Evolutionary conservation across 2,888 invertebrate genomes (phyloP).

Genomic region (Nasonovia ribisnigri): DNA sequence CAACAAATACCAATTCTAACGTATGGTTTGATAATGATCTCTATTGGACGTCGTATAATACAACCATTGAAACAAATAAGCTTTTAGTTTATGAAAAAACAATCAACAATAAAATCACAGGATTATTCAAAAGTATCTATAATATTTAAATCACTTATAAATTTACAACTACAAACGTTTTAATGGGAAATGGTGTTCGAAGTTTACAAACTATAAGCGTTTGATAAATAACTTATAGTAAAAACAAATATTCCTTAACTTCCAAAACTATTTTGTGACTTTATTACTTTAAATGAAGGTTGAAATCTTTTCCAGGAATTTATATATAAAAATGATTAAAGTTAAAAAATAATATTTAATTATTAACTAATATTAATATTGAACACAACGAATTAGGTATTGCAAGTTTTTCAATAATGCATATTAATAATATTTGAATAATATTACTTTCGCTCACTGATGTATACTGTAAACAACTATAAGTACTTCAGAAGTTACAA

Average conservation of each 20-base stretch:
- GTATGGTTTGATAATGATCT: background rate
- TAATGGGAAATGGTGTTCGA: background rate
- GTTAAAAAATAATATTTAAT: background rate
- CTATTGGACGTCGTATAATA: background rate
- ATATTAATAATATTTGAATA: background rate
- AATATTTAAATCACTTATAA: background rate
- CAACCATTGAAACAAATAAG: background rate
- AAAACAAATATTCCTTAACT: background rate
- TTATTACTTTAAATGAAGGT: background rate
- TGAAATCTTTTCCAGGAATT: background rate
- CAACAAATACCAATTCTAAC: background rate
- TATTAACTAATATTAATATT: background rate
- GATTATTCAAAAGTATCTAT: background rate
- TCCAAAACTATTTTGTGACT: constrained; percentile 28
- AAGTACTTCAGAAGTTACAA: background rate
- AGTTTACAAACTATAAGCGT: background rate
- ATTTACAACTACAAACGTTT: background rate
- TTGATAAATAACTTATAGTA: background rate
- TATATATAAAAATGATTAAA: background rate
- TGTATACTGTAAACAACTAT: background rate
- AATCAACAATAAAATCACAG: background rate
- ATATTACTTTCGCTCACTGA: background rate
- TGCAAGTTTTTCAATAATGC: background rate
- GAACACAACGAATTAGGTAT: background rate
- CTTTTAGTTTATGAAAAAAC: background rate